Evolutionary conservation across 2,888 invertebrate species (phyloP).

Genomic region (Tachina lurida): DNA sequence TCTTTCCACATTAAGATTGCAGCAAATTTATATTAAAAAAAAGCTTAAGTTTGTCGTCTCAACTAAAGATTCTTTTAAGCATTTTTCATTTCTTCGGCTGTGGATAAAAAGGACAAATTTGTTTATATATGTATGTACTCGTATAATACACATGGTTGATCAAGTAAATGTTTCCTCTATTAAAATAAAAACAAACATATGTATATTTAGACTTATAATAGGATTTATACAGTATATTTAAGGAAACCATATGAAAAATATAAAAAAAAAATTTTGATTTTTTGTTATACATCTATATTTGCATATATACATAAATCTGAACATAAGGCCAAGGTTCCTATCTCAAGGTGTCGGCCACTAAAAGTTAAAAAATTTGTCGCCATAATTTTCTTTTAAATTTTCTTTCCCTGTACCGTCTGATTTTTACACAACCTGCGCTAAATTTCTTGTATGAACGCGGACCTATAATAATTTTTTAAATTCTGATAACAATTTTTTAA

Average conservation of each 20-base stretch:
- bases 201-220: slow-evolving; percentile 10
- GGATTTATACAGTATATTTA: slow-evolving; percentile 6
- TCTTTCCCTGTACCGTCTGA: too few species aligned
- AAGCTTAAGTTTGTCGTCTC: slow-evolving; percentile 48
- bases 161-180: slow-evolving; percentile 30
- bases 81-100: slow-evolving; percentile 1
- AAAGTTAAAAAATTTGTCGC: too few species aligned
- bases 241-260: slow-evolving; percentile 7
- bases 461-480: too few species aligned
- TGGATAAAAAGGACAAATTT: slow-evolving; percentile 54
- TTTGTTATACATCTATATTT: background rate
- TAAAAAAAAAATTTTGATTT: background rate
- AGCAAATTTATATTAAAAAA: slow-evolving; percentile 49
- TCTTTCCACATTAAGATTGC: slow-evolving; percentile 22
- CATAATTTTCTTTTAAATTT: too few species aligned
- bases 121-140: slow-evolving; percentile 17
- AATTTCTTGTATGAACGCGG: too few species aligned
- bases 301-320: too few species aligned
- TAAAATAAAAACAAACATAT: slow-evolving; percentile 1
- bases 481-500: too few species aligned
- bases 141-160: slow-evolving; percentile 10
- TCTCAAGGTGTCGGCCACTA: too few species aligned
- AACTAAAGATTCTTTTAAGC: slow-evolving; percentile 15
- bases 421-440: too few species aligned
- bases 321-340: too few species aligned